phyloP scores from a whole-genome alignment of 2,113 vertebrate species.

The Penelope pileata region DNA sequence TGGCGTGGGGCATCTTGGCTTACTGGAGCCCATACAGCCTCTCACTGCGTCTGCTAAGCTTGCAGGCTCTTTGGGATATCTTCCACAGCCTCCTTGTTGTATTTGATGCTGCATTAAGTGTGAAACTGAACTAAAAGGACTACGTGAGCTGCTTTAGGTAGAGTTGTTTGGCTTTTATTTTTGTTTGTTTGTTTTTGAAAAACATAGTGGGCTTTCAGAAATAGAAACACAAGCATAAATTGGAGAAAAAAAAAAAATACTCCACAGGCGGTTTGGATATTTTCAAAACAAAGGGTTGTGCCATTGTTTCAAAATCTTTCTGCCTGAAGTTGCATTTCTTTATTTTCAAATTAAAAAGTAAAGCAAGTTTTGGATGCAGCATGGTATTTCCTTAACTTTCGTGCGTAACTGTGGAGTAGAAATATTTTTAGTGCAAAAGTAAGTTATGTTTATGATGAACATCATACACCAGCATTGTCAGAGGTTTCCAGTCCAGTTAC shows the following conservation, averaged over 20 bases:
- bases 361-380: not conserved
- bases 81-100: not conserved
- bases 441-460: not conserved
- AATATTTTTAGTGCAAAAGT: not conserved
- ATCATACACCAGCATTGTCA: not conserved
- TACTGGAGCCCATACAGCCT: not conserved
- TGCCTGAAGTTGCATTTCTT: not conserved
- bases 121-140: not conserved
- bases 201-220: not conserved
- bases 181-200: not conserved
- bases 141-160: fast-evolving
- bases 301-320: not conserved
- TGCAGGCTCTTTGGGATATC: not conserved
- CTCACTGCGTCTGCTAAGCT: not conserved
- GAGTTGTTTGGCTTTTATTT: not conserved
- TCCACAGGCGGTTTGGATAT: not conserved
- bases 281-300: not conserved
- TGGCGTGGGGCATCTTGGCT: not conserved
- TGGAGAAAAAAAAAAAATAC: not conserved
- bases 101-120: not conserved
- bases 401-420: not conserved
- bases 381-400: not conserved
- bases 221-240: not conserved
- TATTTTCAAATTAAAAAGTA: not conserved
- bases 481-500: not conserved